Evolutionary conservation across 2,888 invertebrate species (phyloP).

Genomic region (Nomada fabriciana): DNA sequence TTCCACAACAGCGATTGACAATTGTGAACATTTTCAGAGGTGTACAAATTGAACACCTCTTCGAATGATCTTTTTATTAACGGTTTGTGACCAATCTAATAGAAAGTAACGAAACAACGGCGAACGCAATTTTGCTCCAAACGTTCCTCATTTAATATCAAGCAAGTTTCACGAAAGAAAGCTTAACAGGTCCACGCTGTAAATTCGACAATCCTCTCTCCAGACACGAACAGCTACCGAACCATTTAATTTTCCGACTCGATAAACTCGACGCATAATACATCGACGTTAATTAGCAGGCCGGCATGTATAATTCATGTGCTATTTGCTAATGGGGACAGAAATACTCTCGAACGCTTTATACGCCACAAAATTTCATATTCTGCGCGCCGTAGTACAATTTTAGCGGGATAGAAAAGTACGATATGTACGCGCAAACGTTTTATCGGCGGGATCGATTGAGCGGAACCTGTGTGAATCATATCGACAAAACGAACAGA

Average conservation of each 20-base stretch:
- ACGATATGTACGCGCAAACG: not conserved
- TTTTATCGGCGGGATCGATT: conserved; percentile 43
- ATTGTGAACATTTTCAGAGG: too few relatives aligned
- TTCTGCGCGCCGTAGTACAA: not conserved
- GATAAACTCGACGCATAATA: conserved; percentile 55
- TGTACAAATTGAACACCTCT: too few relatives aligned
- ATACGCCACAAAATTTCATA: conserved; percentile 47
- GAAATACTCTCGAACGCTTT: conserved; percentile 47
- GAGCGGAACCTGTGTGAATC: conserved; percentile 56
- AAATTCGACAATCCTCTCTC: conserved; percentile 26
- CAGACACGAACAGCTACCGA: conserved; percentile 35
- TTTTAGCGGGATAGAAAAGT: not conserved
- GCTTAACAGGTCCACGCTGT: not conserved
- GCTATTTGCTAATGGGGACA: conserved; percentile 64
- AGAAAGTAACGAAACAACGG: too few relatives aligned
- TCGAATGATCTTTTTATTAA: too few relatives aligned
- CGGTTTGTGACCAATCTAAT: too few relatives aligned
- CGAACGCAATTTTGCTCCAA: too few relatives aligned
- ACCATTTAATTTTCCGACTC: conserved; percentile 56
- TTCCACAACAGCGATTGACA: too few relatives aligned
- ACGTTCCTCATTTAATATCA: too few relatives aligned
- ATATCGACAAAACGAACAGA: conserved; percentile 18
- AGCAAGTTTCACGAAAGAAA: too few relatives aligned
- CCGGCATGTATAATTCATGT: conserved; percentile 64
- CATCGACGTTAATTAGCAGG: conserved; percentile 57